Evolutionary conservation across 2,888 invertebrate genomes (phyloP), one percentile per base, ranked within the genome.

Genomic region (Timandra comae): DNA sequence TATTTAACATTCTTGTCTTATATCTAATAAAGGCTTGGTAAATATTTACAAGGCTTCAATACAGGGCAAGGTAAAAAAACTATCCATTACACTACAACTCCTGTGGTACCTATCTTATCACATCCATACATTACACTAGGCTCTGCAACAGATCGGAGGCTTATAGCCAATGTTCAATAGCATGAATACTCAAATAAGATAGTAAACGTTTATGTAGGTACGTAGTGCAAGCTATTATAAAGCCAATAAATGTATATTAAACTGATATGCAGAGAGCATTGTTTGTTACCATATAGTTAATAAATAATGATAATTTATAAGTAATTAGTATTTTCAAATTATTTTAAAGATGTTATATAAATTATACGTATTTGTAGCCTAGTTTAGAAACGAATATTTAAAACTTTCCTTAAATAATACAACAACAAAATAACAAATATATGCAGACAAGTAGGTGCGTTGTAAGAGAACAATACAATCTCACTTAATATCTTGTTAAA

Each of bases 31-130:
- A 85, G 81, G 84, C 84, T 78, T 78, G 72, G 69, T 78, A 76
- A 73, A 69, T 84, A 85, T 85, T 76, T 85, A 85, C 84, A 85
- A 75, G 82, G 82, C 80, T 79, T 80, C 63, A 38, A 79, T 77
- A 79, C 63, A 72, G 75, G 81, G 81, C 81, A 82, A 81, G 82
- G 81, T 82, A 82, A 75, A 81, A 80, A 80, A 84, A 76, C 75
- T 78, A 75, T 72, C 73, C 76, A 72, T 70, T 66, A 73, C 53
- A 61, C 63, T 73, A 72, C 52, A 55, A 74, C 67, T 72, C 64
- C 57, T 64, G 66, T 68, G 63, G 59, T 78, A 75, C 65, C 63
- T 57, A 75, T 66, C 63, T 57, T 71, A 72, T 79, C 74, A 77
- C 76, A 73, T 68, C 59, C 58, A 61, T 43, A 52, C 46, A 46